Percentiles rank a stretch among this genome's conserved stretches.
phyloP scores from a whole-genome alignment of 2,113 vertebrate genomes.

The Fregetta grallaria region DNA sequence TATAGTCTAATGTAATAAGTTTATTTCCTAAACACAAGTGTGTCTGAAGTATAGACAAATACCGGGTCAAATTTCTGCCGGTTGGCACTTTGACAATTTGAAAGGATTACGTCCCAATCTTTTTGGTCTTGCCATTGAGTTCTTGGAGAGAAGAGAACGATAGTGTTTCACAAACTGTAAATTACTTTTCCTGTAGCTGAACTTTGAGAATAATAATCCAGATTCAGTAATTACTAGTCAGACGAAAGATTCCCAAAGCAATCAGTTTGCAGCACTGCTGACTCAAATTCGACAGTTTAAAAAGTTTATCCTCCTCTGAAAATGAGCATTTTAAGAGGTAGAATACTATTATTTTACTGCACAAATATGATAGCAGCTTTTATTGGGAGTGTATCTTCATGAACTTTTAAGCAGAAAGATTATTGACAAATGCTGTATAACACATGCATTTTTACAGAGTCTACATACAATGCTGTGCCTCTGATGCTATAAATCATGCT shows the following conservation, averaged over 20 bases:
- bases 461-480: not conserved
- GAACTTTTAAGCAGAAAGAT: not conserved
- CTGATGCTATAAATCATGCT: conserved; percentile 12
- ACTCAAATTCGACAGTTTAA: not conserved
- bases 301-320: not conserved
- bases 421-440: not conserved
- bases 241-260: not conserved
- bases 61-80: not conserved
- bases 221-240: not conserved
- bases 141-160: not conserved
- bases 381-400: not conserved
- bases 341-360: conserved; percentile 8
- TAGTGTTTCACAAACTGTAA: not conserved
- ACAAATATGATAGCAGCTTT: not conserved
- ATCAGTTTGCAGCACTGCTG: not conserved
- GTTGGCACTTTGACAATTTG: not conserved
- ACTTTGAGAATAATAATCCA: not conserved
- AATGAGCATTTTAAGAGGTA: not conserved
- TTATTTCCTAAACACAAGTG: not conserved
- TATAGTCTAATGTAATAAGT: not conserved
- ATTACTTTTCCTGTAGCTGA: conserved; percentile 9
- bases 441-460: not conserved
- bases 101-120: not conserved
- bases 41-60: not conserved
- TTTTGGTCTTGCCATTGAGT: not conserved